Base-by-base conservation (phyloP, 2,888 invertebrate genomes). In the Sinodicranocentrus sp. region DNA sequence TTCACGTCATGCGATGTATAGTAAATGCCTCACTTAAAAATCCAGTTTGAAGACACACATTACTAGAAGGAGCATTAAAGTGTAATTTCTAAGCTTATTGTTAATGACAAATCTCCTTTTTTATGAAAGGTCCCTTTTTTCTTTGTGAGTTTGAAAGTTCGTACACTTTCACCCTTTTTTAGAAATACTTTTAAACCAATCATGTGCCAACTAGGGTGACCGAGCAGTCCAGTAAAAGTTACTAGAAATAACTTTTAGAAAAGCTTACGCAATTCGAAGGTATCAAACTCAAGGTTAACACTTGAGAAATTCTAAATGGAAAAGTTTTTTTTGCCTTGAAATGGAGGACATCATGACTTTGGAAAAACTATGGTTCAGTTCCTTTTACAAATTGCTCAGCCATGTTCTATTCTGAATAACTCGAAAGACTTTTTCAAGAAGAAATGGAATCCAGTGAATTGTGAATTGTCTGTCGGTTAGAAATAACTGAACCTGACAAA, bases 241-340 rank as follows among this genome's bases (percentile, higher is more conserved):
- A n/a, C n/a, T n/a, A n/a, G n/a, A n/a, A n/a, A n/a, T 39, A 39
- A 39, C 5, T 13, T 39, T 39, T 5, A 39, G 39, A 39, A 39
- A 39, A 8, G 13, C 6, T 39, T 13, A 63, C 3, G 28, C 17
- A 48, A 68, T 68, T 19, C 48, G n/a, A 44, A 67, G 43, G 44
- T 43, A 67, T 67, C 23, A 71, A 57, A 57, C 71, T 71, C 39
- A 57, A 71, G 61, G 72, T 72, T 72, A 72, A 43, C 39, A 23
- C 44, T 59, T 59, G 44, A 63, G 44, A 72, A 73, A 63, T 63
- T 63, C 17, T 61, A 73, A 73, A 73, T 73, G 73, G 61, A 73
- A 63, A 73, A 73, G 73, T 73, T 73, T 73, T 63, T 17, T 15
- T 8, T 8, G 21, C 19, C 17, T 33, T 17, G 28, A 26, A 23